phyloP scores from a whole-genome alignment of 2,888 invertebrate genomes.

The Erannis defoliaria region DNA sequence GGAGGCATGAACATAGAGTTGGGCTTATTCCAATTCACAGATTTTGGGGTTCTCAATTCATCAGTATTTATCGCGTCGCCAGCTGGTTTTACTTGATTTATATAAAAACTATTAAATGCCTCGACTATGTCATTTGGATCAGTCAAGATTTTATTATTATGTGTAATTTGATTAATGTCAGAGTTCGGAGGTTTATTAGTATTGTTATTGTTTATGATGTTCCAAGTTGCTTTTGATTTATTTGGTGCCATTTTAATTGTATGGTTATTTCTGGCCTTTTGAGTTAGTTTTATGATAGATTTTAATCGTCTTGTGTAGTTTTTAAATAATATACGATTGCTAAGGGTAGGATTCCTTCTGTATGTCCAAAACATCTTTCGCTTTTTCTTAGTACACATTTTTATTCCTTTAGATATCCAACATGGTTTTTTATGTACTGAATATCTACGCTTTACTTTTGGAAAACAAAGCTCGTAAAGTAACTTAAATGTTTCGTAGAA shows the following conservation, averaged over 20 bases:
- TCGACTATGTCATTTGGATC: neutral
- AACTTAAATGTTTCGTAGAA: too few species aligned
- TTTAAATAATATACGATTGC: neutral
- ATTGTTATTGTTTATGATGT: neutral
- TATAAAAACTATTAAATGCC: neutral
- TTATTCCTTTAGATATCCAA: too few species aligned
- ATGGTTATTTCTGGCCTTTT: neutral
- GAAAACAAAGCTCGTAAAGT: too few species aligned
- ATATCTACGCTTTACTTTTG: too few species aligned
- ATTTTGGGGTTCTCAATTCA: too few species aligned
- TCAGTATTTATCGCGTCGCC: too few species aligned
- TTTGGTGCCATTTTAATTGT: neutral
- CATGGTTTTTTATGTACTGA: too few species aligned
- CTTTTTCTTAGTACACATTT: too few species aligned
- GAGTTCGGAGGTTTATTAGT: neutral
- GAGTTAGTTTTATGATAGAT: slow-evolving; percentile 15
- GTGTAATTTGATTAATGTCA: neutral
- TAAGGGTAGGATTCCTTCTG: neutral
- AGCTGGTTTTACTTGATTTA: neutral
- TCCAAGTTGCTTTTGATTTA: slow-evolving; percentile 5
- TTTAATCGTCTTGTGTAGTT: neutral
- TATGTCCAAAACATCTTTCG: neutral
- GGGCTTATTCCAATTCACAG: too few species aligned
- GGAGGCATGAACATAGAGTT: too few species aligned
- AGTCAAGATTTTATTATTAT: neutral